Conservation (phyloP, 2,888 invertebrate genomes). For the Thera britannica region DNA sequence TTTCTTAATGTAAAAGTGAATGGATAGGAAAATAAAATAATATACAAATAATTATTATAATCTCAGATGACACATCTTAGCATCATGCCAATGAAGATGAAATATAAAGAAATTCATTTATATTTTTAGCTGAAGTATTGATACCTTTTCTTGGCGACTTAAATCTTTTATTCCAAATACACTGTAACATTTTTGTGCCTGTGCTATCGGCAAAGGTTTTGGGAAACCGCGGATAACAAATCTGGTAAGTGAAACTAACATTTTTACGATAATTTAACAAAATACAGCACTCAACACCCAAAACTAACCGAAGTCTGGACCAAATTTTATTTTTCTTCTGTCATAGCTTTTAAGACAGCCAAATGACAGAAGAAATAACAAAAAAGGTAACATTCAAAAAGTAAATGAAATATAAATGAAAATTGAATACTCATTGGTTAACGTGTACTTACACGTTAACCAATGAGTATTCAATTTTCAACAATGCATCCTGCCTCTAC, state of each 20-base stretch:
- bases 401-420: too few relatives aligned
- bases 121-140: slow-evolving; percentile 7
- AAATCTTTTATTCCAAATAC: slow-evolving; percentile 70
- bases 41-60: too few relatives aligned
- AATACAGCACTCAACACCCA: background rate
- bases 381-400: background rate
- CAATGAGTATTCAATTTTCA: background rate
- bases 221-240: slow-evolving; percentile 30
- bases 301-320: background rate
- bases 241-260: slow-evolving; percentile 42
- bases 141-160: slow-evolving; percentile 66
- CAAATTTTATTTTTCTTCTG: slow-evolving; percentile 1
- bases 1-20: too few relatives aligned
- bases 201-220: slow-evolving; percentile 30
- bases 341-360: background rate
- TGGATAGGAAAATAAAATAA: too few relatives aligned
- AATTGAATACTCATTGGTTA: too few relatives aligned
- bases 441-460: background rate
- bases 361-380: background rate
- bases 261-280: slow-evolving; percentile 47
- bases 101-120: slow-evolving; percentile 5
- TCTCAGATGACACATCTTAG: too few relatives aligned
- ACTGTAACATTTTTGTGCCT: slow-evolving; percentile 60
- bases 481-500: background rate
- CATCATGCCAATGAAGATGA: background rate